Conservation (phyloP, 1,140 invertebrate species). For the Tetramorium simillimum region DNA sequence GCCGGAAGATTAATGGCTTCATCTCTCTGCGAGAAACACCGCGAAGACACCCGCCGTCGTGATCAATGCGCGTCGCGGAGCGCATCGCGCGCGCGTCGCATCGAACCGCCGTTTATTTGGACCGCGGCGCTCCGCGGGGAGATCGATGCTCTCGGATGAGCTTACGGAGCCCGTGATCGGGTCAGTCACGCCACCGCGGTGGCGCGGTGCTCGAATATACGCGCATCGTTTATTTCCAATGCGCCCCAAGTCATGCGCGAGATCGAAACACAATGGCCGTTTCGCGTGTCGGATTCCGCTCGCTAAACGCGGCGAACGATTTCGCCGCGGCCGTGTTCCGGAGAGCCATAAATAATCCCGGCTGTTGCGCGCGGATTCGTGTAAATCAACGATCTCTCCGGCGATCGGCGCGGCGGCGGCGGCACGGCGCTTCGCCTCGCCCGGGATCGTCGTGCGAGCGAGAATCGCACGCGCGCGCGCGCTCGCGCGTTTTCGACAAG, state of each 20-base stretch:
- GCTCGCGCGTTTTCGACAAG: slow-evolving; percentile 18
- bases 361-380: not conserved
- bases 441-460: not conserved
- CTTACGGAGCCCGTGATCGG: not conserved
- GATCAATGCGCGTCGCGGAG: not conserved
- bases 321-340: not conserved
- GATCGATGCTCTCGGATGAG: not conserved
- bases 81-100: not conserved
- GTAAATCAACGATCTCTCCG: not conserved
- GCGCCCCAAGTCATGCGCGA: not conserved
- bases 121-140: not conserved
- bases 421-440: not conserved
- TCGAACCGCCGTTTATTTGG: not conserved
- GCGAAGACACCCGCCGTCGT: not conserved
- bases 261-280: slow-evolving; percentile 14
- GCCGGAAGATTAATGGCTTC: slow-evolving; percentile 66
- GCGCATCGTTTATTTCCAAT: slow-evolving; percentile 33
- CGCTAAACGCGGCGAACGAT: not conserved
- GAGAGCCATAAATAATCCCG: slow-evolving; percentile 12
- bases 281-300: slow-evolving; percentile 8
- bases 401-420: not conserved
- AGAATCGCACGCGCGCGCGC: not conserved
- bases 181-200: not conserved
- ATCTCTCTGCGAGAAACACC: slow-evolving; percentile 33
- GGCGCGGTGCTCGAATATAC: not conserved